A percentile compares a stretch with the other conserved stretches of the same genome.
Evolutionary conservation across 2,797 vertebrate species (phyloP).

Genomic region (Pseudocheirus occidentalis): DNA sequence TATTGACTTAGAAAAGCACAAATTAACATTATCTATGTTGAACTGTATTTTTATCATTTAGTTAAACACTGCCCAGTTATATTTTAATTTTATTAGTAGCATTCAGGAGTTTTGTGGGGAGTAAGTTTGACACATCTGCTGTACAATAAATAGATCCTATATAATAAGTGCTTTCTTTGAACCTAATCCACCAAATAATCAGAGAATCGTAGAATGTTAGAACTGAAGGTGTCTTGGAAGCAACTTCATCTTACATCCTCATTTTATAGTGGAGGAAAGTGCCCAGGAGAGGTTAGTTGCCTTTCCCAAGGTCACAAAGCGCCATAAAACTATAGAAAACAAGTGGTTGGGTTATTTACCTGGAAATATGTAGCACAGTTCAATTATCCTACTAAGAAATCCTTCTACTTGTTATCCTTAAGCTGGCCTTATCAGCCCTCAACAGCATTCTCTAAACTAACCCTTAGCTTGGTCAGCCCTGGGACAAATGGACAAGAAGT

Average conservation of each 20-base stretch:
- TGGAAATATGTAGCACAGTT: background rate
- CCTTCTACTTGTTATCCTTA: background rate
- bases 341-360: background rate
- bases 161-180: background rate
- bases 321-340: background rate
- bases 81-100: background rate
- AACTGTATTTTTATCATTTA: background rate
- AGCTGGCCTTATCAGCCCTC: background rate
- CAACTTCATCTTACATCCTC: background rate
- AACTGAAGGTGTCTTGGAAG: background rate
- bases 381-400: background rate
- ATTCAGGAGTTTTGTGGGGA: background rate
- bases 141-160: background rate
- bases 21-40: background rate
- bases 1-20: background rate
- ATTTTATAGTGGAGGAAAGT: background rate
- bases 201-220: background rate
- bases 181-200: background rate
- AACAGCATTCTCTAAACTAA: background rate
- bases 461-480: background rate
- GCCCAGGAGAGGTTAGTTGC: background rate
- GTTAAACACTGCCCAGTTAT: background rate
- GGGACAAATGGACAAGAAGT: background rate
- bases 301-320: background rate
- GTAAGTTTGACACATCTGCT: background rate